Conservation (phyloP, 2,113 vertebrate species). For the Tachycineta bicolor region DNA sequence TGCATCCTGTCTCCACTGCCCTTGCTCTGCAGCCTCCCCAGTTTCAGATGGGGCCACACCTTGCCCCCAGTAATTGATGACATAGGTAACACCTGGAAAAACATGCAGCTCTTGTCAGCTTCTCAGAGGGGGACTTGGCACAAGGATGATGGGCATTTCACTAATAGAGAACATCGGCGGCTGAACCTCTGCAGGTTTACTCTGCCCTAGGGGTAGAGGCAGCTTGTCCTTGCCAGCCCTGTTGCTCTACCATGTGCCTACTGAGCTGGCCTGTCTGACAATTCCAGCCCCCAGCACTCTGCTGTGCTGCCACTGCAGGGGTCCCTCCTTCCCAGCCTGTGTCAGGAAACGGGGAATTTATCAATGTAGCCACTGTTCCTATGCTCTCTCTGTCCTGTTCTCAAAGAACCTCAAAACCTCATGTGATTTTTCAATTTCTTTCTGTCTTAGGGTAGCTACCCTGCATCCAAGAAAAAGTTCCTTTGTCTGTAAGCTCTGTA, state of each 20-base stretch:
- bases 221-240: neutral
- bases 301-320: neutral
- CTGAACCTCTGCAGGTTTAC: neutral
- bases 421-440: neutral
- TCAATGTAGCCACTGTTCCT: neutral
- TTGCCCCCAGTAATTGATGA: neutral
- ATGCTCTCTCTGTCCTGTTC: neutral
- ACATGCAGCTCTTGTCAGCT: neutral
- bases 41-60: neutral
- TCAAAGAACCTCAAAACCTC: neutral
- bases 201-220: neutral
- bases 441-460: neutral
- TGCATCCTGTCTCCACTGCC: accelerated
- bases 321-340: neutral
- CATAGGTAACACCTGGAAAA: neutral
- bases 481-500: neutral
- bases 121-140: neutral
- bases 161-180: neutral
- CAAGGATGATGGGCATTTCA: accelerated
- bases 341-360: neutral
- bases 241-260: neutral
- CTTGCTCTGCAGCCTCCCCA: accelerated
- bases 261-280: neutral
- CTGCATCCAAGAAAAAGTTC: neutral
- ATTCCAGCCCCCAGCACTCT: neutral